Conservation (phyloP, 2,888 invertebrate genomes). For the Ecliptopera silaceata region DNA sequence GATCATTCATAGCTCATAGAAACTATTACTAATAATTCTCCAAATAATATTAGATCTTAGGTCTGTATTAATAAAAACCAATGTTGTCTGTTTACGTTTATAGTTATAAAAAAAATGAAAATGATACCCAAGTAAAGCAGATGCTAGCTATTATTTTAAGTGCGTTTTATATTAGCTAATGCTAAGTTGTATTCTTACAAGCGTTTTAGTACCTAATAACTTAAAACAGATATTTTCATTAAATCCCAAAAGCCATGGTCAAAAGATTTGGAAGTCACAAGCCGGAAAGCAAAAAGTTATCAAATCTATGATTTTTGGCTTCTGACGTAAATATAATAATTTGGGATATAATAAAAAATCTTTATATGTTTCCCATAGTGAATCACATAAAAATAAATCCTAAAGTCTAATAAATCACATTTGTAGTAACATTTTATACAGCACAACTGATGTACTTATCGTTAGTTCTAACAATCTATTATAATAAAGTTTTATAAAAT, state of each 20-base stretch:
- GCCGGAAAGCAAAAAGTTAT: too few species aligned
- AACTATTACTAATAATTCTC: too few species aligned
- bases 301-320: too few species aligned
- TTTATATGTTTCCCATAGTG: not conserved
- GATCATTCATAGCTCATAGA: too few species aligned
- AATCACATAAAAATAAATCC: not conserved
- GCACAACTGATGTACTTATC: conserved; percentile 58
- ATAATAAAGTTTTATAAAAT: conserved; percentile 67
- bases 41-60: too few species aligned
- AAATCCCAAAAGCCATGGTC: not conserved
- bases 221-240: not conserved
- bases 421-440: conserved; percentile 55
- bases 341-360: not conserved
- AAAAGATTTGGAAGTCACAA: too few species aligned
- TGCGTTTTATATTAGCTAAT: conserved; percentile 7
- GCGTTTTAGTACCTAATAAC: conserved; percentile 12
- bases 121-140: too few species aligned
- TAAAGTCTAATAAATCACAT: conserved; percentile 53
- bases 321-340: not conserved
- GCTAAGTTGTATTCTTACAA: conserved; percentile 6
- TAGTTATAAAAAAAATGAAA: too few species aligned
- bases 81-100: too few species aligned
- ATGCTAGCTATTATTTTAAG: not conserved
- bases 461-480: conserved; percentile 57
- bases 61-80: too few species aligned